Evolutionary conservation across 2,113 vertebrate species (phyloP), one percentile per base, ranked within the genome.

Genomic region (Rhodinocichla rosea): DNA sequence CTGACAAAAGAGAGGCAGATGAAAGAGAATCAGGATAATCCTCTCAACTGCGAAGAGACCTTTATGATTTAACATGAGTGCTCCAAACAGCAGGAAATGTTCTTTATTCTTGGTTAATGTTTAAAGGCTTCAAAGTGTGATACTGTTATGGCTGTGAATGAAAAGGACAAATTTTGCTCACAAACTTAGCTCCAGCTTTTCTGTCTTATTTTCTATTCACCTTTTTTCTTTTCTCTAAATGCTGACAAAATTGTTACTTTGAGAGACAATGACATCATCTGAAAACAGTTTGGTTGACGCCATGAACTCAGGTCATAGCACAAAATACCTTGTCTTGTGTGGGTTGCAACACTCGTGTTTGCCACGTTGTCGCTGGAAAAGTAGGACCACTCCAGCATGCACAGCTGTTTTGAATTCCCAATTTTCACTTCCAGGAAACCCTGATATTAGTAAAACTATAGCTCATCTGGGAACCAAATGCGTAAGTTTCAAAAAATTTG

Each of bases 41-140:
- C 90, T 92, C 84, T 94, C 78, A 77, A 80, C 78, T 63, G 47
- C 78, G 91, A 82, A 91, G 57, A 97, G 91, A 95, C 90, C 70
- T 95, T 85, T 86, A 87, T 77, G 39, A 2, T 80, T 70, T 91
- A 96, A 80, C 57, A 57, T 2, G 16, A 95, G 35, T 63, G 27
- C 18, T 33, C 42, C 50, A 77, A 85, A 85, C 26, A 88, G 93
- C 35, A 77, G 92, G 90, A 91, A 93, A 92, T 85, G 45, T 91
- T 88, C 91, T 96, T 90, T 94, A 85, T 80, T 93, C 87, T 88
- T 94, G 64, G 82, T 90, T 90, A 91, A 95, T 91, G 39, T 94
- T 95, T 91, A 94, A 95, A 95, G 33, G 50, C 67, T 94, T 95
- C 78, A 69, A 91, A 91, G 67, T 28, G 30, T 5, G 20, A 32